Evolutionary conservation across 1,140 invertebrate genomes (phyloP).

Genomic region (Euborellia annulipes): DNA sequence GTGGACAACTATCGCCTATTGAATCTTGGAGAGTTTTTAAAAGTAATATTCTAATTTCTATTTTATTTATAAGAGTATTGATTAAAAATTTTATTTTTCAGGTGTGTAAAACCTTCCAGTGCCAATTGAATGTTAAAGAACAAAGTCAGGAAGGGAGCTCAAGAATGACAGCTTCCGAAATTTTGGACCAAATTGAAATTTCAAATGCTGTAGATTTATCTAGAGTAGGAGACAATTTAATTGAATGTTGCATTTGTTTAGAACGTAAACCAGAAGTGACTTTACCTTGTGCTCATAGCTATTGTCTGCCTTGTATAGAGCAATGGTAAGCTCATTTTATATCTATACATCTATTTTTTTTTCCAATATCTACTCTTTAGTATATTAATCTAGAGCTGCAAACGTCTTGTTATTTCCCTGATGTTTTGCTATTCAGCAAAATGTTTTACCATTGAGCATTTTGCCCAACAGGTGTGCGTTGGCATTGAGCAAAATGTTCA

Average conservation of each 20-base stretch:
- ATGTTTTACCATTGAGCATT: too few relatives aligned
- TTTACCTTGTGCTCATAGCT: slow-evolving; percentile 47
- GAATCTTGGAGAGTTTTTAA: slow-evolving; percentile 41
- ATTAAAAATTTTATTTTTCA: slow-evolving; percentile 14
- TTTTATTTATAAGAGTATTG: not conserved
- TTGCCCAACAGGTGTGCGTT: too few relatives aligned
- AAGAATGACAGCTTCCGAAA: slow-evolving; percentile 24
- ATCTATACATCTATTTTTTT: slow-evolving; percentile 3
- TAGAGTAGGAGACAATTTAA: slow-evolving; percentile 18
- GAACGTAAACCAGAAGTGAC: slow-evolving; percentile 46
- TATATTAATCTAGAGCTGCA: too few relatives aligned
- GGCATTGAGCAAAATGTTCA: too few relatives aligned
- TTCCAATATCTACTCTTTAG: too few relatives aligned
- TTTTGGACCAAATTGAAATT: slow-evolving; percentile 24
- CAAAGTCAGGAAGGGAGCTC: slow-evolving; percentile 19
- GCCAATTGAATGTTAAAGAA: slow-evolving; percentile 23
- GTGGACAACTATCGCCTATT: slow-evolving; percentile 39
- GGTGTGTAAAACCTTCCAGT: slow-evolving; percentile 32
- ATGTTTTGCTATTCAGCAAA: too few relatives aligned
- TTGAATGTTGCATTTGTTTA: slow-evolving; percentile 55
- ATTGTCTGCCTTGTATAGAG: slow-evolving; percentile 50
- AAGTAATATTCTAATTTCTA: slow-evolving; percentile 15
- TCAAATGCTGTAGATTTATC: too few relatives aligned
- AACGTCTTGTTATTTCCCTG: too few relatives aligned
- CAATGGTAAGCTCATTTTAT: slow-evolving; percentile 39